Conservation (phyloP, 2,113 vertebrate species). For the Brachyhypopomus gauderio region DNA sequence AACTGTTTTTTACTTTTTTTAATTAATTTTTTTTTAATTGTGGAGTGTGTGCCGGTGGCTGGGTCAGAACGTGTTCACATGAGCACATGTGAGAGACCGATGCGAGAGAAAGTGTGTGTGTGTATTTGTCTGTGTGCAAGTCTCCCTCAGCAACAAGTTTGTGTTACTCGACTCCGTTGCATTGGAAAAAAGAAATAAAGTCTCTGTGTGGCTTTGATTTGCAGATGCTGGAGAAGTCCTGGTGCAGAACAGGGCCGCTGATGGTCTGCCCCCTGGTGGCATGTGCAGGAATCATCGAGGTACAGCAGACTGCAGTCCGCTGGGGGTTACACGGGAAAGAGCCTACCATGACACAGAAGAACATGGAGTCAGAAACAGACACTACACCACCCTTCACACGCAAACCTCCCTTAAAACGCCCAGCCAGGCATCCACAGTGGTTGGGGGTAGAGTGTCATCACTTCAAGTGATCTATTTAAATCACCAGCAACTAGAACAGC, state of each 20-base stretch:
- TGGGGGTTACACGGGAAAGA: constrained; percentile 89
- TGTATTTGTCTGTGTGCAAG: neutral
- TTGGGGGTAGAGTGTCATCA: too few species aligned
- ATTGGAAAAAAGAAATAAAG: constrained; percentile 34
- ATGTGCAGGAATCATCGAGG: constrained; percentile 84
- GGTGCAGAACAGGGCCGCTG: constrained; percentile 41
- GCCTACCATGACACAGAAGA: constrained; percentile 71
- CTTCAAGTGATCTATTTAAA: too few species aligned
- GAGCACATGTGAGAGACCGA: neutral
- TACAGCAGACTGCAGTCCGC: constrained; percentile 92
- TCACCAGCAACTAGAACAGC: too few species aligned
- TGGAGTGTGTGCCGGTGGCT: neutral
- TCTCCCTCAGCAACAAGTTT: constrained; percentile 25
- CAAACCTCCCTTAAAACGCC: too few species aligned
- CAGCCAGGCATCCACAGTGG: too few species aligned
- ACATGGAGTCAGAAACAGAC: neutral
- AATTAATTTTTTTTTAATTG: neutral
- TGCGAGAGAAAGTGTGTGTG: neutral
- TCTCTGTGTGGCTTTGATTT: constrained; percentile 47
- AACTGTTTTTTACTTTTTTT: neutral
- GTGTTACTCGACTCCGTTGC: constrained; percentile 41
- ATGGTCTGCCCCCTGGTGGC: constrained; percentile 19
- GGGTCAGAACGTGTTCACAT: neutral
- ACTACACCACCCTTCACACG: neutral
- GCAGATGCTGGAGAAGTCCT: constrained; percentile 45